Base-by-base conservation (phyloP, 2,888 invertebrate species). In the Cryptophagus acutangulus region DNA sequence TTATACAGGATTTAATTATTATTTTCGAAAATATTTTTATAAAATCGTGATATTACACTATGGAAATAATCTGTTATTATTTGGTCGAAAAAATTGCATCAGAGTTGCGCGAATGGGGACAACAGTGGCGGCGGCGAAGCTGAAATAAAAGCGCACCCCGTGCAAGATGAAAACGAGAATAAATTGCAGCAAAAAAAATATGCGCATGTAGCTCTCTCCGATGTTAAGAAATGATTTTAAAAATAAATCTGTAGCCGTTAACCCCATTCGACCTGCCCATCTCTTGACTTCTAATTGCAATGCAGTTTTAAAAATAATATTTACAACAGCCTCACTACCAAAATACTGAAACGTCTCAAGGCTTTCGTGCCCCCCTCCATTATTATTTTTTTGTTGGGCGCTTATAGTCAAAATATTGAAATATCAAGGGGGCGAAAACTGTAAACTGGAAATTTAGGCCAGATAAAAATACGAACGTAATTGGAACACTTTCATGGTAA, bases 301-400 rank as follows among this genome's bases (percentile, higher is more conserved):
- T 48, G 51, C 49, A 45, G 39, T 42, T 52, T 55, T 49, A 51
- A 53, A 55, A 57, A 53, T 55, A 49, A 46, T 38, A 40, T 41
- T 43, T 33, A 34, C 24, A 20, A n/a, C n/a, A 8, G 4, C n/a
- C 14, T 38, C 17, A 29, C 38, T 34, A 17, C 18, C 17, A 6
- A 34, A 34, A 17, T 34, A 20, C 10, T 8, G 10, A 29, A 29
- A 20, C 24, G 24, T 29, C 12, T 31, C 13, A 31, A 31, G 15
- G 31, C 24, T 20, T 20, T 20, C n/a, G 6, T 20, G 6, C 24
- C n/a, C n/a, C n/a, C n/a, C n/a, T n/a, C n/a, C n/a, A 26, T 26
- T 26, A 26, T 26, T 26, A 26, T 12, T 26, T 26, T 26, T 12
- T 26, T 26, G n/a, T 26, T 26, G n/a, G n/a, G n/a, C n/a, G n/a